Evolutionary conservation across 2,888 invertebrate species (phyloP), one percentile per base, ranked within the genome.

Genomic region (Acronicta aceris): DNA sequence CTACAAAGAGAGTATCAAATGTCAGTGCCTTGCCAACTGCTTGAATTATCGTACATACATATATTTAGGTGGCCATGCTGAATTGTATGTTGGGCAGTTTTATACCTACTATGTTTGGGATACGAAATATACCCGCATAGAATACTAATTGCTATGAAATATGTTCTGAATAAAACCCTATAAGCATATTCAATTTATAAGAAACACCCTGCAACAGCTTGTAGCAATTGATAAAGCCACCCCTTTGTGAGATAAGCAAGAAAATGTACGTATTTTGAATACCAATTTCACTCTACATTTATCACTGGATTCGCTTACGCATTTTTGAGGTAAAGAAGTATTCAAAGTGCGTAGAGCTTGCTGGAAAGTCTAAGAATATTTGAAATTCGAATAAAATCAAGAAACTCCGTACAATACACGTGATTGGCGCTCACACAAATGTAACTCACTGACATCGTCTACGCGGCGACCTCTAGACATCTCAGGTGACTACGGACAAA

Each of bases 401-500:
- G 76, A 60, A 52, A 58, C 40, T 58, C 57, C 65, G 61, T 73
- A 73, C 61, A 66, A 67, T 81, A 83, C 86, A 88, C 84, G 86
- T 86, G 88, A 89, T 88, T 87, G 85, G 84, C 86, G 83, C 85
- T 83, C 85, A 84, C 79, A 77, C 67, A 60, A 74, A 81, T 79
- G 81, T 79, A 82, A 74, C 81, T 79, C 79, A 74, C 78, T 74
- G 76, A 72, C 76, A 72, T 73, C 82, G 78, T 79, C 81, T 82
- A 80, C 81, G 79, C 82, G 75, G 75, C 85, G 92, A 91, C 92
- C 92, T 91, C 89, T 84, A 92, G 91, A 91, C 91, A 83, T 73
- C 78, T 79, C 89, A 91, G 92, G 91, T 91, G 88, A 86, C 83
- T 84, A 83, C 66, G 80, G 76, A 59, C 79, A 71, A 74, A 70